Conservation (phyloP, 2,113 vertebrate genomes). For the Anthoscopus minutus region DNA sequence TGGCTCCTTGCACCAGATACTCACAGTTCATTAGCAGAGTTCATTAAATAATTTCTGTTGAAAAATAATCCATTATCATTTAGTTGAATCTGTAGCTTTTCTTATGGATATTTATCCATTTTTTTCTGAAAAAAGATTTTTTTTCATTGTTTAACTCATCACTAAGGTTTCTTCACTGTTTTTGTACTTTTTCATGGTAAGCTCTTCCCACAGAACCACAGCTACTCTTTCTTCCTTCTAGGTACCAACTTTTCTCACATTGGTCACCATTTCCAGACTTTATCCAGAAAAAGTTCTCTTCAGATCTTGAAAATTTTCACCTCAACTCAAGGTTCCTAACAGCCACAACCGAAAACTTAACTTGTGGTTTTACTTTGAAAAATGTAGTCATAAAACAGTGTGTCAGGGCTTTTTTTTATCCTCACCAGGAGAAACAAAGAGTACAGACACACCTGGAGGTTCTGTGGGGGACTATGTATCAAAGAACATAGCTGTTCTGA, state of each 20-base stretch:
- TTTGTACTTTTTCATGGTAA: background rate
- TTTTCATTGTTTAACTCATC: background rate
- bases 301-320: background rate
- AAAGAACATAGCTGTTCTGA: background rate
- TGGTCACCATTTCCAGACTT: background rate
- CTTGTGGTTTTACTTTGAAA: background rate
- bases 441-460: background rate
- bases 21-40: background rate
- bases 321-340: background rate
- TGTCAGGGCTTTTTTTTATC: rapidly evolving
- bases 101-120: background rate
- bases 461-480: background rate
- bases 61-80: background rate
- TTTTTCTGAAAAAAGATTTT: background rate
- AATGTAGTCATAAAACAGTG: background rate
- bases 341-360: background rate
- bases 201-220: background rate
- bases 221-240: background rate
- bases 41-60: background rate
- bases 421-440: background rate
- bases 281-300: background rate
- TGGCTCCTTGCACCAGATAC: background rate
- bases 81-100: background rate
- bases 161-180: background rate
- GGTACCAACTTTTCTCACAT: background rate